Evolutionary conservation across 2,113 vertebrate genomes (phyloP), one percentile per base, ranked within the genome.

Genomic region (Phylloscopus whistleri): DNA sequence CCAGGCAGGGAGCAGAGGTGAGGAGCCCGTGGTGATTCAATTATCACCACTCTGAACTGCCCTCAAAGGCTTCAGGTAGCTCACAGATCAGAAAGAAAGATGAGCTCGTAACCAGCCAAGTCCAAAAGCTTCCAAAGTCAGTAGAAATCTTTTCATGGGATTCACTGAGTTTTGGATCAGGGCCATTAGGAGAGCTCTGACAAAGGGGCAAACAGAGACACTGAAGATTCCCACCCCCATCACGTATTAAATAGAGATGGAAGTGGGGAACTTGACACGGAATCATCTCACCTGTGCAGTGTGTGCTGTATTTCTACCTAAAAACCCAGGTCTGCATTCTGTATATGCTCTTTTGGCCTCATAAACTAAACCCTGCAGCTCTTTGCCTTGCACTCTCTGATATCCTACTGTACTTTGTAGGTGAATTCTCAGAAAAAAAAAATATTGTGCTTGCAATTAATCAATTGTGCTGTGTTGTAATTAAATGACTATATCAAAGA

Each of bases 401-500:
- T 84, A 79, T 14, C 15, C 13, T 62, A 60, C 28, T 53, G 62
- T 46, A 89, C n/a, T 46, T 92, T 16, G 44, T 46, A 79, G 69
- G 49, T 87, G 81, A 92, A 72, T 84, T 93, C 74, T 73, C 60
- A 39, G 51, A 55, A 92, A 94, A 94, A 94, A 93, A 95, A 84
- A 70, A 84, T 64, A 86, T 7, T 93, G 85, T 82, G 68, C 92
- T 82, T 84, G 53, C 69, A 93, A 94, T 96, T 95, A 96, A 94
- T 95, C 90, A 94, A 35, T 97, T 1, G 14, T 5, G 2, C 72
- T 53, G 72, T 31, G 73, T 72, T 94, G 85, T 86, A 96, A 96
- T 95, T 96, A 97, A 96, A 94, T 89, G 85, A 68, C 93, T 92
- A 52, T 93, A 90, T 96, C 83, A 93, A 93, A 89, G 86, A 90